Percentiles rank a stretch among this genome's conserved stretches.
phyloP scores from a whole-genome alignment of 2,888 invertebrate genomes.

The Cenopis cana region DNA sequence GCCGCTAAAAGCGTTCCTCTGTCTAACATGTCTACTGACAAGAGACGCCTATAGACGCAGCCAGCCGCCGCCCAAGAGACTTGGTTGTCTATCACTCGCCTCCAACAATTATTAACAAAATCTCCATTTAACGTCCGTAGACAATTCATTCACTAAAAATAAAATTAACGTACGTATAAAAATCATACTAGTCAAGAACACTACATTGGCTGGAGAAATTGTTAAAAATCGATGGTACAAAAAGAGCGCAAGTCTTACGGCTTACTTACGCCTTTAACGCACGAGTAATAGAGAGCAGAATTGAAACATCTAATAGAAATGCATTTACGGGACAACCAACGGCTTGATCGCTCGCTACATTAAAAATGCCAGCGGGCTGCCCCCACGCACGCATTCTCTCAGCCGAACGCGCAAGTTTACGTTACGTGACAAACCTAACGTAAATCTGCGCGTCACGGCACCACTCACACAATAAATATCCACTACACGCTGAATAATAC shows the following conservation, averaged over 20 bases:
- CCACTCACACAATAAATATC: constrained; percentile 75
- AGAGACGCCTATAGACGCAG: constrained; percentile 2
- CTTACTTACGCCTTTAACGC: not conserved
- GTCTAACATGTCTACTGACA: constrained; percentile 27
- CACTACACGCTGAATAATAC: constrained; percentile 72
- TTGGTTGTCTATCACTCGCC: constrained; percentile 21
- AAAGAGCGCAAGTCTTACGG: not conserved
- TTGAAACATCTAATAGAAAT: constrained; percentile 40
- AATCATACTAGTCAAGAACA: not conserved
- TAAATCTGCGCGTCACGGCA: constrained; percentile 33
- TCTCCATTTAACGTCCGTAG: constrained; percentile 5
- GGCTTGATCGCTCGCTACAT: constrained; percentile 43
- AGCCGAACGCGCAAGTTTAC: constrained; percentile 25
- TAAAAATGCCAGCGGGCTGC: constrained; percentile 57
- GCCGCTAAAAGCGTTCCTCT: not conserved
- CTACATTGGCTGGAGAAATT: not conserved
- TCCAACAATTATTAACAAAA: constrained; percentile 21
- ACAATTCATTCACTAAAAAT: constrained; percentile 8
- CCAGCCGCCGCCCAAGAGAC: constrained; percentile 20
- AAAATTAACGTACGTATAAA: constrained; percentile 21
- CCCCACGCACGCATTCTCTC: constrained; percentile 51
- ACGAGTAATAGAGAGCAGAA: constrained; percentile 31
- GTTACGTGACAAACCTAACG: constrained; percentile 2
- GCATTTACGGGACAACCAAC: constrained; percentile 21
- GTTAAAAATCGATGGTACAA: constrained; percentile 8